Conservation (phyloP, 2,888 invertebrate genomes). For the Zygaena filipendulae region DNA sequence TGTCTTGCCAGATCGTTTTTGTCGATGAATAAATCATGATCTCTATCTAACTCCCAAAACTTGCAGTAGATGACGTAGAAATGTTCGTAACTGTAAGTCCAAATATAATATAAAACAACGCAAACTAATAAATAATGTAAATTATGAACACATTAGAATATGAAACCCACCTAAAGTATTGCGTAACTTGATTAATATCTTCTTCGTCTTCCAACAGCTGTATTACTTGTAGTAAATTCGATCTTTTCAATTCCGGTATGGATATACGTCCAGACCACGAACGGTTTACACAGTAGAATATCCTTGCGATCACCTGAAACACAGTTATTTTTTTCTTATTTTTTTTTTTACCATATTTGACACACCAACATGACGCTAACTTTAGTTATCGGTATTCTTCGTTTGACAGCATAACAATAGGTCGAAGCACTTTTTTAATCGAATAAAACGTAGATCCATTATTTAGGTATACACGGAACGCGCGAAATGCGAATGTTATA, state of each 20-base stretch:
- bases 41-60: conserved; percentile 99
- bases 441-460: too few species aligned
- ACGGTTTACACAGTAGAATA: conserved; percentile 96
- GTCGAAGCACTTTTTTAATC: too few species aligned
- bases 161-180: conserved; percentile 72
- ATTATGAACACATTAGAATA: neutral
- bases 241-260: conserved; percentile 87
- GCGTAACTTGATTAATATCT: conserved; percentile 95
- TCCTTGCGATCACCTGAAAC: conserved; percentile 91
- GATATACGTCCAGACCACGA: conserved; percentile 96
- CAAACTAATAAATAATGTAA: neutral
- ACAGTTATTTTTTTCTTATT: neutral
- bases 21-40: conserved; percentile 97
- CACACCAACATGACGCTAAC: too few species aligned
- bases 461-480: too few species aligned
- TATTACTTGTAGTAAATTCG: conserved; percentile 87
- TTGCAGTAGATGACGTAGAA: conserved; percentile 99
- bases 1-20: conserved; percentile 94
- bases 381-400: too few species aligned
- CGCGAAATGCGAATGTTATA: too few species aligned
- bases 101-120: neutral
- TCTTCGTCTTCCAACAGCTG: conserved; percentile 93
- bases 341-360: too few species aligned
- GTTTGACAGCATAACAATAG: too few species aligned
- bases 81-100: conserved; percentile 92